These are phyloP conservation scores for Megathymus violae DNA, from an alignment of 1,140 invertebrate genomes.

Conservation along the genomic window DNA sequence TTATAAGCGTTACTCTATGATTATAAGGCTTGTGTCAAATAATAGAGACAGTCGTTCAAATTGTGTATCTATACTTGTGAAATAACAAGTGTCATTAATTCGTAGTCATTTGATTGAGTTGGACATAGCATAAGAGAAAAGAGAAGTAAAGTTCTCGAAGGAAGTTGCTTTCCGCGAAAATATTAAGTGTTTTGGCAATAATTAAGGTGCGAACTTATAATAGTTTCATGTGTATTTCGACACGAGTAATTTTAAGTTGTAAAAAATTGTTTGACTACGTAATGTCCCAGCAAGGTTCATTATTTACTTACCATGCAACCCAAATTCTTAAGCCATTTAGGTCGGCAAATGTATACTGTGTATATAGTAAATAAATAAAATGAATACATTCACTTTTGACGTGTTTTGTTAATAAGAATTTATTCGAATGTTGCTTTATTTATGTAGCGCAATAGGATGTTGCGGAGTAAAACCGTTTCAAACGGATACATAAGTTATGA, in stretches of 20 bases:
- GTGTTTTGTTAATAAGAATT: too few relatives aligned
- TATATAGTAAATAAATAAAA: too few relatives aligned
- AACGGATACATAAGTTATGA: constrained; percentile 8
- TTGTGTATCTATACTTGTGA: too few relatives aligned
- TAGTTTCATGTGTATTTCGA: neutral
- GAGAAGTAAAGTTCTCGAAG: neutral
- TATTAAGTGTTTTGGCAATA: neutral
- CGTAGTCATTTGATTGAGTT: too few relatives aligned
- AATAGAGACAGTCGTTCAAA: too few relatives aligned
- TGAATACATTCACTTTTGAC: too few relatives aligned
- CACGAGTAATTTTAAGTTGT: neutral
- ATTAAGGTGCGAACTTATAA: neutral
- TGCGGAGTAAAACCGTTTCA: neutral
- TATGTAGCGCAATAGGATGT: neutral
- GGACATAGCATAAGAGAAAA: neutral
- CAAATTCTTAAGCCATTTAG: too few relatives aligned
- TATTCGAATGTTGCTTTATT: neutral
- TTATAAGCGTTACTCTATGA: too few relatives aligned
- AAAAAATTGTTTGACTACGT: neutral
- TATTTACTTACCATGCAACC: neutral
- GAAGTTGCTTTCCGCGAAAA: neutral
- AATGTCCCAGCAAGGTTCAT: neutral
- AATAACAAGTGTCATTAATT: too few relatives aligned
- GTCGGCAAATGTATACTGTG: too few relatives aligned
- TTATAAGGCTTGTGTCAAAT: too few relatives aligned